Base-by-base conservation (phyloP, 2,888 invertebrate species). In the Drosophila melanocephala region DNA sequence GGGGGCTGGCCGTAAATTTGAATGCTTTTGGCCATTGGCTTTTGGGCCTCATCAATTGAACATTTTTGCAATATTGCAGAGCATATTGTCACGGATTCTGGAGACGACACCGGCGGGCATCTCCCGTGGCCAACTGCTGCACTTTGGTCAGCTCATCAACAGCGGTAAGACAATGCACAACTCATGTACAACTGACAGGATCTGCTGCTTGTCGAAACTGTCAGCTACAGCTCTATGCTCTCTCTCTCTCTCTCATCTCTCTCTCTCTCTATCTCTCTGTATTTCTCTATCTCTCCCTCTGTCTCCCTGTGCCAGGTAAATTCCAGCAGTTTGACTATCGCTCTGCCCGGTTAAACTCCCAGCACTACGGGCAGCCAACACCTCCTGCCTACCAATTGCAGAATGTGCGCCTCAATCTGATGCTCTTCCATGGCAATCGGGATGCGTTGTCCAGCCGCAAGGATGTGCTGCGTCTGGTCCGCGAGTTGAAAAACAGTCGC, bases 21-120 rank as follows among this genome's bases (percentile, higher is more conserved):
- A 79, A 76, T 74, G 73, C 26, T 67, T 47, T 44, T 60, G 28
- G n/a, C 64, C 67, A 19, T 53, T 72, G 75, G 51, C 59, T 73
- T 72, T 76, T 68, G 76, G 57, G 64, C 53, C 75, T 53, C 72
- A 72, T 80, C 70, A 75, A 71, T 77, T 74, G 37, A 50, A 66
- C 19, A 57, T 60, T 14, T 57, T 57, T 59, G 42, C 55, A 22
- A 66, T 77, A 59, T 77, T 69, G 44, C 66, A 93, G 92, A 79
- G 72, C 64, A 79, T 92, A 59, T 89, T 92, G 68, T 84, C 92
- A 72, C 91, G 87, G 62, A 90, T 93, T 64, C 89, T 92, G 64
- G 91, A 92, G 84, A 92, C 92, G 56, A 92, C 92, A 35, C 93
- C 92, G 33, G 93, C 92, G 70, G 92, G 92, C 70, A 91, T 92